Conservation (phyloP, 1,140 invertebrate genomes). For the Berghia stephanieae region DNA sequence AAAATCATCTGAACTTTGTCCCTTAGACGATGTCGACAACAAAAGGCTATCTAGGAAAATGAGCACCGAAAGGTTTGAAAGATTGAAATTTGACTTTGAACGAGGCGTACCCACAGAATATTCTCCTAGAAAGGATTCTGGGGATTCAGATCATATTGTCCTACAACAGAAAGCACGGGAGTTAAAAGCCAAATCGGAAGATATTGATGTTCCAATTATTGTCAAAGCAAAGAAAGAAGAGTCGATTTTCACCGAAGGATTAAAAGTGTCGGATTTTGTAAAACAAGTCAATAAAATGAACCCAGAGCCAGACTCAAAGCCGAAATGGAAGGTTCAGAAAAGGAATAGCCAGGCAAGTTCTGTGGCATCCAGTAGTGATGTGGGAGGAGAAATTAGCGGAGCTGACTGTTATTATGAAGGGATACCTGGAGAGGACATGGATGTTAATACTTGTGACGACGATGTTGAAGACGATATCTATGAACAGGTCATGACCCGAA, state of each 20-base stretch:
- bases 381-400: too few relatives aligned
- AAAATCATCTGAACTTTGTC: too few relatives aligned
- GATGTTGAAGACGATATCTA: slow-evolving; percentile 31
- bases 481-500: slow-evolving; percentile 12
- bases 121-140: slow-evolving; percentile 22
- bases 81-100: slow-evolving; percentile 42
- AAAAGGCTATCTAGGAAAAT: slow-evolving; percentile 35
- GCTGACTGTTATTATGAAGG: slow-evolving; percentile 27
- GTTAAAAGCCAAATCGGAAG: slow-evolving; percentile 6
- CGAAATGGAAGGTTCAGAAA: slow-evolving; percentile 29
- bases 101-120: slow-evolving; percentile 39
- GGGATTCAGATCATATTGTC: slow-evolving; percentile 36
- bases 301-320: slow-evolving; percentile 20
- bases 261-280: slow-evolving; percentile 45
- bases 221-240: slow-evolving; percentile 37
- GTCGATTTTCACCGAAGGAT: slow-evolving; percentile 41
- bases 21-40: neutral
- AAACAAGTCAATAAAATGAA: slow-evolving; percentile 43
- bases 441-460: slow-evolving; percentile 13
- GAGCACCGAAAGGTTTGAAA: slow-evolving; percentile 41
- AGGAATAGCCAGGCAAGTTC: slow-evolving; percentile 27
- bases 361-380: slow-evolving; percentile 30
- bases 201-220: slow-evolving; percentile 22
- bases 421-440: slow-evolving; percentile 30
- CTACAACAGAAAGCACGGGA: slow-evolving; percentile 38